Evolutionary conservation across 2,888 invertebrate genomes (phyloP).

Genomic region (Cecidostiba fungosa): DNA sequence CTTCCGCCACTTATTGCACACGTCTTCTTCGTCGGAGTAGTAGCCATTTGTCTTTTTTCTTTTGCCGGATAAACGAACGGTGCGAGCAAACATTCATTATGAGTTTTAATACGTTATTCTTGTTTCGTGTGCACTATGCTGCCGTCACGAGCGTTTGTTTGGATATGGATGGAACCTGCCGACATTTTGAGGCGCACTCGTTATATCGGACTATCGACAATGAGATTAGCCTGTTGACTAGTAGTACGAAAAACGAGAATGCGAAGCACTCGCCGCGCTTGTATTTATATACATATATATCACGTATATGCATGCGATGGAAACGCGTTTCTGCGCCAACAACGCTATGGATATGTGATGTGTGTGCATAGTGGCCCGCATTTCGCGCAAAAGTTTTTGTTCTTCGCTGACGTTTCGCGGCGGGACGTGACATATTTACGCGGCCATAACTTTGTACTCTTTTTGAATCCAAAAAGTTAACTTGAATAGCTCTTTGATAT

Average conservation of each 20-base stretch:
- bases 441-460: not conserved
- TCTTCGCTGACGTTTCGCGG: constrained; percentile 49
- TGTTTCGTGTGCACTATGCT: too few species aligned
- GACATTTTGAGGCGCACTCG: not conserved
- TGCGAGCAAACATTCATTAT: too few species aligned
- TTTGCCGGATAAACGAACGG: not conserved
- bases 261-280: not conserved
- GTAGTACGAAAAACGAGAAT: constrained; percentile 14
- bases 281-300: not conserved
- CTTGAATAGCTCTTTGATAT: constrained; percentile 18
- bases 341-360: not conserved
- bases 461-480: constrained; percentile 30
- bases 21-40: not conserved
- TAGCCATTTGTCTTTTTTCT: not conserved
- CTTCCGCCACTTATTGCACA: not conserved
- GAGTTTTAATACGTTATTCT: too few species aligned
- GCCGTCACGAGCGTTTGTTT: too few species aligned
- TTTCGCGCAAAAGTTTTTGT: constrained; percentile 42
- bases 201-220: constrained; percentile 30
- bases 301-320: not conserved
- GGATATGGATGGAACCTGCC: not conserved
- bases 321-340: not conserved
- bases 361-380: not conserved
- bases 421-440: constrained; percentile 42
- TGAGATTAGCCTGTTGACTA: constrained; percentile 31